Conservation (phyloP, 1,140 invertebrate species). For the Meloidogyne exigua region DNA sequence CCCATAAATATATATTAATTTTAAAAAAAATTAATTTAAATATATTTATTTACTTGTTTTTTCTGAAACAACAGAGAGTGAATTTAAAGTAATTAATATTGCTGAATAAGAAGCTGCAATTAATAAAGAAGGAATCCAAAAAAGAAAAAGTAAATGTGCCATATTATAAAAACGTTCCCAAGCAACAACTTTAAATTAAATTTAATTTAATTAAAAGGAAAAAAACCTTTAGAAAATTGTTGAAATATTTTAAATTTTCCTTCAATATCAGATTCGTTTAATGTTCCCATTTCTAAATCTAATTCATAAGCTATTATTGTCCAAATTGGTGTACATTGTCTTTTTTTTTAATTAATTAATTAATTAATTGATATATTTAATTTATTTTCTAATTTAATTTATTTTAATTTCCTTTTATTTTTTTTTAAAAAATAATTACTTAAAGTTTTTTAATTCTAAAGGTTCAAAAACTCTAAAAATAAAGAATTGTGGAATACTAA, state of each 20-base stretch:
- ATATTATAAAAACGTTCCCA: constrained; percentile 55
- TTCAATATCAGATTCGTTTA: constrained; percentile 16
- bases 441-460: constrained; percentile 51
- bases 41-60: constrained; percentile 10
- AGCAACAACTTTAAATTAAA: constrained; percentile 10
- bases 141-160: constrained; percentile 56
- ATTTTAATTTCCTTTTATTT: too few relatives aligned
- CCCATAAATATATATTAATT: too few relatives aligned
- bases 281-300: constrained; percentile 44
- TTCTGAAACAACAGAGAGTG: constrained; percentile 36
- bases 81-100: constrained; percentile 50
- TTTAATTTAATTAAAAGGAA: constrained; percentile 9
- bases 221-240: constrained; percentile 28
- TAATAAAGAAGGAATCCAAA: constrained; percentile 59
- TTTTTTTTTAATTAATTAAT: not conserved
- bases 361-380: too few relatives aligned
- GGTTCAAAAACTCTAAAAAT: constrained; percentile 58
- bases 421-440: constrained; percentile 29
- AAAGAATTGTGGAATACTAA: constrained; percentile 53
- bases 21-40: too few relatives aligned
- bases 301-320: constrained; percentile 56
- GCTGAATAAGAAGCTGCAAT: constrained; percentile 50
- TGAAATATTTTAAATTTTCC: constrained; percentile 31
- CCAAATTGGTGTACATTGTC: constrained; percentile 55
- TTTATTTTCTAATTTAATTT: too few relatives aligned